phyloP scores from a whole-genome alignment of 1,140 invertebrate species.

The Cepaea nemoralis region DNA sequence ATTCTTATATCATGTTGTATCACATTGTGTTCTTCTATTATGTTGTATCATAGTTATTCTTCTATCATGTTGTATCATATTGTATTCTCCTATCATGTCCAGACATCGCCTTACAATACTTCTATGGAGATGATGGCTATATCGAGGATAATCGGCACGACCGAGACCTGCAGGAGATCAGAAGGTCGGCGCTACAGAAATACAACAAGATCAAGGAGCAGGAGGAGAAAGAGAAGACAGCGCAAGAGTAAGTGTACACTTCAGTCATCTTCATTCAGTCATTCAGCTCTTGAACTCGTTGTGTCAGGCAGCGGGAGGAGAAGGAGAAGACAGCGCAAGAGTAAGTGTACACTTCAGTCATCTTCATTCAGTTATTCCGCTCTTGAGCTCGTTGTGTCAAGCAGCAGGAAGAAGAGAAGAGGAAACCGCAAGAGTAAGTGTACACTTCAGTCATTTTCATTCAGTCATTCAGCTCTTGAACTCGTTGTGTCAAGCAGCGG shows the following conservation, averaged over 20 bases:
- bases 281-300: too few relatives aligned
- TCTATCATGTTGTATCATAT: too few relatives aligned
- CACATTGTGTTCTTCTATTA: too few relatives aligned
- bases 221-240: not conserved
- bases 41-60: too few relatives aligned
- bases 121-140: not conserved
- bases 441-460: too few relatives aligned
- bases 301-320: not conserved
- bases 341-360: not conserved
- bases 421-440: not conserved
- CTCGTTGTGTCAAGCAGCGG: not conserved
- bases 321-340: not conserved
- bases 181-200: not conserved
- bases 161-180: not conserved
- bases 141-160: not conserved
- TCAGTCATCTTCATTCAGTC: too few relatives aligned
- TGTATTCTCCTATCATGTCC: not conserved
- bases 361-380: too few relatives aligned
- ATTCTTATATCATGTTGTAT: too few relatives aligned
- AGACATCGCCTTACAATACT: not conserved
- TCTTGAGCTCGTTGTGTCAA: not conserved
- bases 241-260: not conserved
- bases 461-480: too few relatives aligned
- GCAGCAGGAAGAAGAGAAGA: not conserved
- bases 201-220: not conserved